A percentile compares a stretch with the other conserved stretches of the same genome.
These are phyloP conservation scores for Dipus sagitta DNA, from an alignment of 2,797 vertebrate genomes.

Conservation along the genomic window DNA sequence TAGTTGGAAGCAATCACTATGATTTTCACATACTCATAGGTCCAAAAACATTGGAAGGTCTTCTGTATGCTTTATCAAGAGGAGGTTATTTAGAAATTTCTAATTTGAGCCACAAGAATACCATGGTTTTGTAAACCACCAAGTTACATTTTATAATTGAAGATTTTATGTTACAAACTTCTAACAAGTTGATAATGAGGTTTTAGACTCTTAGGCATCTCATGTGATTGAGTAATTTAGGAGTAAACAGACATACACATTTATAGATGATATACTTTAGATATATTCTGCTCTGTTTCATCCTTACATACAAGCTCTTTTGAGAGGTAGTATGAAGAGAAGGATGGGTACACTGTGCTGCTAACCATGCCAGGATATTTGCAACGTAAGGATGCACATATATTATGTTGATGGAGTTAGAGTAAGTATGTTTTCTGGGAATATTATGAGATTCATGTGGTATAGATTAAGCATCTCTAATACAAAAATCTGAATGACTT, in stretches of 20 bases:
- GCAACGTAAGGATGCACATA: constrained; percentile 64
- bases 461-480: neutral
- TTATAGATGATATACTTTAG: neutral
- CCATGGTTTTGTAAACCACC: neutral
- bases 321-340: neutral
- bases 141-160: neutral
- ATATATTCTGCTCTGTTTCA: neutral
- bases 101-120: neutral
- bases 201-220: neutral
- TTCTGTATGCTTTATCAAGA: neutral
- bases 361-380: constrained; percentile 8
- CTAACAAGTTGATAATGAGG: neutral
- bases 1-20: constrained; percentile 13
- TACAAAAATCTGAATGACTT: neutral
- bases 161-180: constrained; percentile 26
- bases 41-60: neutral
- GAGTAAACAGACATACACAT: neutral
- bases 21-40: neutral
- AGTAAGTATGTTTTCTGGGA: constrained; percentile 78
- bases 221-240: neutral
- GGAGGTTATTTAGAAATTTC: constrained; percentile 11
- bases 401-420: constrained; percentile 63
- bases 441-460: neutral
- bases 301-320: neutral
- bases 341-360: constrained; percentile 49